Conservation (phyloP, 2,888 invertebrate genomes). For the Phlogophora meticulosa region DNA sequence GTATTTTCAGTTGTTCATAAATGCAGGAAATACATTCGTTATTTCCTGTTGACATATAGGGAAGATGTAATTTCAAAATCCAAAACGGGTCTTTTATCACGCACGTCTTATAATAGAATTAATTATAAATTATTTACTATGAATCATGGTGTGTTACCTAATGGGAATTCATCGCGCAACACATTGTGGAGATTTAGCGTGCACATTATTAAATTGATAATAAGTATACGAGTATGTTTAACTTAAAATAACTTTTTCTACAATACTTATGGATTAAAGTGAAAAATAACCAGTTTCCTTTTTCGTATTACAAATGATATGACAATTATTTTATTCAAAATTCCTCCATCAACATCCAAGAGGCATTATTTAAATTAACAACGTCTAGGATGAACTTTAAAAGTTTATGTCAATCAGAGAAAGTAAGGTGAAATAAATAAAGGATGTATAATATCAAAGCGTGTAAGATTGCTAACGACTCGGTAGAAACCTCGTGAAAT, state of each 20-base stretch:
- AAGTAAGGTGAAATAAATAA: background rate
- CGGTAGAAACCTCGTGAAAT: slow-evolving; percentile 26
- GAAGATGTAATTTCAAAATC: slow-evolving; percentile 39
- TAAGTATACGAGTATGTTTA: background rate
- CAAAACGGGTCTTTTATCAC: slow-evolving; percentile 31
- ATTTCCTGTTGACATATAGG: slow-evolving; percentile 48
- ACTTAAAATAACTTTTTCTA: no score
- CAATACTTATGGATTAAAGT: background rate
- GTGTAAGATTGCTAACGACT: slow-evolving; percentile 1
- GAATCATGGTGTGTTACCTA: slow-evolving; percentile 6
- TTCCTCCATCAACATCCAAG: background rate
- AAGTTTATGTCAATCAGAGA: background rate
- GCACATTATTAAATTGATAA: background rate
- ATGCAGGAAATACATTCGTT: slow-evolving; percentile 47
- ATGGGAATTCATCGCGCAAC: background rate
- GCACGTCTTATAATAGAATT: slow-evolving; percentile 26
- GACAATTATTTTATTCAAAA: slow-evolving; percentile 13
- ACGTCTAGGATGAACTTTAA: background rate
- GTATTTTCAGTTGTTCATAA: slow-evolving; percentile 36
- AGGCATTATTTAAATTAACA: slow-evolving; percentile 4
- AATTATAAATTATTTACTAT: slow-evolving; percentile 15
- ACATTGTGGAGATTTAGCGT: background rate
- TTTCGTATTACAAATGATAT: slow-evolving; percentile 12
- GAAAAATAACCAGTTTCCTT: background rate
- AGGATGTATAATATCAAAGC: background rate